A percentile compares a stretch with the other conserved stretches of the same genome.
Conservation (phyloP, 2,888 invertebrate species). For the Strigamia transsilvanica region DNA sequence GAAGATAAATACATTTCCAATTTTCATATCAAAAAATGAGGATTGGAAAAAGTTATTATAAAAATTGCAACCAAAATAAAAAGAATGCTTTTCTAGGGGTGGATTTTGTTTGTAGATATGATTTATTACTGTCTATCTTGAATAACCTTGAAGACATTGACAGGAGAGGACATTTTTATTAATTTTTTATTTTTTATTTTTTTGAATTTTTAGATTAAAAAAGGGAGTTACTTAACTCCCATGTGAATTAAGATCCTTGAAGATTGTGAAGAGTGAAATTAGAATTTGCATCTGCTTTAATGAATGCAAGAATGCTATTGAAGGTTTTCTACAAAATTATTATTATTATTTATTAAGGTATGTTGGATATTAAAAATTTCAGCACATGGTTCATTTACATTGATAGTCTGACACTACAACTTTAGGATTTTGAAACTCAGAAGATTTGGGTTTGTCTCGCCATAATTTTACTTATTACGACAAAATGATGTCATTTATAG, state of each 20-base stretch:
- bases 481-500: constrained; percentile 29
- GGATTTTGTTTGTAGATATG: not conserved
- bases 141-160: constrained; percentile 13
- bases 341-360: not conserved
- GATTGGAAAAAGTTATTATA: not conserved
- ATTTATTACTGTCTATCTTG: not conserved
- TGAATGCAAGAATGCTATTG: constrained; percentile 15
- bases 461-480: constrained; percentile 12
- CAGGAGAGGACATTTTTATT: not conserved
- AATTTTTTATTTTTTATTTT: not conserved
- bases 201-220: not conserved
- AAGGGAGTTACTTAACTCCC: constrained; percentile 14
- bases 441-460: not conserved
- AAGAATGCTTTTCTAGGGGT: not conserved
- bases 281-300: not conserved
- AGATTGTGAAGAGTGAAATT: not conserved
- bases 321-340: constrained; percentile 5
- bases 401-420: not conserved
- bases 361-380: not conserved
- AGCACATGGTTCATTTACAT: not conserved
- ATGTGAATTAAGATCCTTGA: constrained; percentile 13
- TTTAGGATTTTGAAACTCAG: not conserved
- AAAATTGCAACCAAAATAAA: not conserved
- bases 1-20: not conserved
- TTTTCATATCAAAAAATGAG: not conserved